Conservation (phyloP, 2,888 invertebrate genomes). For the Sialis lutaria region DNA sequence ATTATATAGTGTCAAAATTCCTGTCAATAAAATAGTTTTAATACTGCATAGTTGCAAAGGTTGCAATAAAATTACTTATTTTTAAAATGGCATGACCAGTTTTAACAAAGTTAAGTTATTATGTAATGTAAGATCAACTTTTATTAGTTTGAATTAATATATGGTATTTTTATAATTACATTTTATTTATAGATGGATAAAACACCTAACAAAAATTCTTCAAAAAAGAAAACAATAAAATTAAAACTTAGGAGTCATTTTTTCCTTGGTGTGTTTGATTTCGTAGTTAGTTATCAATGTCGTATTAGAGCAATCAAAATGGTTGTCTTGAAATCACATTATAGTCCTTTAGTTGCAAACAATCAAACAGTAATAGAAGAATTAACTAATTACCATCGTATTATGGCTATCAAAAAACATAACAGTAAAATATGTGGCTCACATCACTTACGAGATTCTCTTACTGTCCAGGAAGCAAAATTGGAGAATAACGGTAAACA, state of each 20-base stretch:
- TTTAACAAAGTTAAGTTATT: no score
- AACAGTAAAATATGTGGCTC: background rate
- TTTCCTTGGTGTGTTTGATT: background rate
- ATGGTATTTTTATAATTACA: no score
- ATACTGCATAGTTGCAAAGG: no score
- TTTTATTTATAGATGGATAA: no score
- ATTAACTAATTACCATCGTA: background rate
- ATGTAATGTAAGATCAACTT: no score
- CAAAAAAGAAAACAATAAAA: background rate
- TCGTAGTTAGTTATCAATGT: slow-evolving; percentile 1
- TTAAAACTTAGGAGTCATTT: slow-evolving; percentile 2
- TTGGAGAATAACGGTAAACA: slow-evolving; percentile 1
- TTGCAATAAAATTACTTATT: no score
- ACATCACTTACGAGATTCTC: background rate
- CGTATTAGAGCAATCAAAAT: slow-evolving; percentile 1
- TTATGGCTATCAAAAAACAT: background rate
- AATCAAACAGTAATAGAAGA: background rate
- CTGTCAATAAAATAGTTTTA: no score
- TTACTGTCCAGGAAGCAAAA: background rate
- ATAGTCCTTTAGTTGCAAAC: background rate
- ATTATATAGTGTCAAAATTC: no score
- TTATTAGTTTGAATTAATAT: no score
- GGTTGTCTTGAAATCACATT: background rate
- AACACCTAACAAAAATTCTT: no score
- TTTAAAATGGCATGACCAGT: no score